These are phyloP conservation scores for Zaprionus obscuricornis DNA, from an alignment of 2,888 invertebrate species.

Conservation along the genomic window DNA sequence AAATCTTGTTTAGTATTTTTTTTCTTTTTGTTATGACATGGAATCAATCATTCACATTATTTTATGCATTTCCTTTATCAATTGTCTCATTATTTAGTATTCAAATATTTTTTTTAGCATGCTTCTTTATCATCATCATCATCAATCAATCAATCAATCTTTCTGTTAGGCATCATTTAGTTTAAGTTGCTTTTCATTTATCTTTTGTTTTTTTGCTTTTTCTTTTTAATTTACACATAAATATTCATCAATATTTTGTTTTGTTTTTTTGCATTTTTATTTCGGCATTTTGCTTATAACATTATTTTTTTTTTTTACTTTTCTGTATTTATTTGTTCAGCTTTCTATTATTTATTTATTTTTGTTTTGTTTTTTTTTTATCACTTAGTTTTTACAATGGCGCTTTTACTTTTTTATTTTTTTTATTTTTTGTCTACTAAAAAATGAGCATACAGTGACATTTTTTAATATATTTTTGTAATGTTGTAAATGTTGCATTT, in stretches of 20 bases:
- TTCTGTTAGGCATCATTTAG: too few species aligned
- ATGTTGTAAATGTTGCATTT: slow-evolving; percentile 37
- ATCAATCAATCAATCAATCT: too few species aligned
- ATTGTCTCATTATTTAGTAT: slow-evolving; percentile 30
- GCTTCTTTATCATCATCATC: slow-evolving; percentile 23
- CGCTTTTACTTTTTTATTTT: slow-evolving; percentile 64
- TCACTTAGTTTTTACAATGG: slow-evolving; percentile 84
- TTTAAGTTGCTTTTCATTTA: slow-evolving; percentile 30
- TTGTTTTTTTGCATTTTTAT: slow-evolving; percentile 18
- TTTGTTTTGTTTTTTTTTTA: slow-evolving; percentile 69
- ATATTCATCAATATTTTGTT: slow-evolving; percentile 29
- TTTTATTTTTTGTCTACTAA: slow-evolving; percentile 27
- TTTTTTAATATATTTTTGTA: slow-evolving; percentile 36
- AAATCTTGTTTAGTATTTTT: slow-evolving; percentile 49
- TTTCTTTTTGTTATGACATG: slow-evolving; percentile 45
- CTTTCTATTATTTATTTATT: slow-evolving; percentile 6
- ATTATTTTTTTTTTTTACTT: slow-evolving; percentile 14
- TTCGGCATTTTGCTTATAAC: slow-evolving; percentile 34
- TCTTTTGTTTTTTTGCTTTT: slow-evolving; percentile 17
- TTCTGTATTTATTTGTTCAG: slow-evolving; percentile 13
- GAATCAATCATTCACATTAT: slow-evolving; percentile 25
- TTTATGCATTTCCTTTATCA: slow-evolving; percentile 29
- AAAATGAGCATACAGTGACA: slow-evolving; percentile 62
- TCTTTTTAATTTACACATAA: slow-evolving; percentile 50
- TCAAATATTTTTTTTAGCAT: slow-evolving; percentile 27